phyloP scores from a whole-genome alignment of 2,113 vertebrate species.

The Halcyon senegalensis region DNA sequence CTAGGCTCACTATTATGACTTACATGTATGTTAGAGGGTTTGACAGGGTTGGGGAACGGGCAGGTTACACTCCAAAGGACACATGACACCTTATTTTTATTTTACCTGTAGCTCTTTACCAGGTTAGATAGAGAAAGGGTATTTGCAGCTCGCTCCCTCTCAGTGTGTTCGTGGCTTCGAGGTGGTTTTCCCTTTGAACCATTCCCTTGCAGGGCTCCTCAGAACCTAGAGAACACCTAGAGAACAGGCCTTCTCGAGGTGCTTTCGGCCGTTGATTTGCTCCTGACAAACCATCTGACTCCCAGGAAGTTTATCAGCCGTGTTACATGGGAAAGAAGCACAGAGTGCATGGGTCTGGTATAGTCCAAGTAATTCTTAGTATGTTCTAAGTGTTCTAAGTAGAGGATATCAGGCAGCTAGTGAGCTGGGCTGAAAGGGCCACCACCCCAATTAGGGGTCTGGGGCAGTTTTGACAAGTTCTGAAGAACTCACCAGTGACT shows the following conservation, averaged over 20 bases:
- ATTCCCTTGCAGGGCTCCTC: background rate
- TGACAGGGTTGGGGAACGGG: background rate
- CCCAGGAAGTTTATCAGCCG: background rate
- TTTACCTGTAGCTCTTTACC: background rate
- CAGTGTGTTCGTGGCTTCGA: background rate
- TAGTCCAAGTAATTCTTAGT: background rate
- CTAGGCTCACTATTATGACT: background rate
- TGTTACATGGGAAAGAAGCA: background rate
- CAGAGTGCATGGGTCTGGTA: background rate
- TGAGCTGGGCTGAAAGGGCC: background rate
- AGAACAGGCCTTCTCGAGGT: background rate
- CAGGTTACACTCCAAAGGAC: background rate
- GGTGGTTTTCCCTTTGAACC: background rate
- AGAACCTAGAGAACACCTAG: background rate
- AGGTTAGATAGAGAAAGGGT: background rate
- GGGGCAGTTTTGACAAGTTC: background rate
- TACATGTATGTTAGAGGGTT: background rate
- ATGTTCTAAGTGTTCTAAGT: background rate
- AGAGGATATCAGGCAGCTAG: background rate
- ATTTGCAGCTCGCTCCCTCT: background rate
- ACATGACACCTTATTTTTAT: background rate
- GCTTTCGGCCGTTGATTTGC: background rate
- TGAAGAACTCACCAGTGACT: background rate
- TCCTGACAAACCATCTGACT: background rate
- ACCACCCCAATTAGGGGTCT: background rate